Evolutionary conservation across 2,888 invertebrate species (phyloP), one percentile per base, ranked within the genome.

Genomic region (Azorinus chamasolen): DNA sequence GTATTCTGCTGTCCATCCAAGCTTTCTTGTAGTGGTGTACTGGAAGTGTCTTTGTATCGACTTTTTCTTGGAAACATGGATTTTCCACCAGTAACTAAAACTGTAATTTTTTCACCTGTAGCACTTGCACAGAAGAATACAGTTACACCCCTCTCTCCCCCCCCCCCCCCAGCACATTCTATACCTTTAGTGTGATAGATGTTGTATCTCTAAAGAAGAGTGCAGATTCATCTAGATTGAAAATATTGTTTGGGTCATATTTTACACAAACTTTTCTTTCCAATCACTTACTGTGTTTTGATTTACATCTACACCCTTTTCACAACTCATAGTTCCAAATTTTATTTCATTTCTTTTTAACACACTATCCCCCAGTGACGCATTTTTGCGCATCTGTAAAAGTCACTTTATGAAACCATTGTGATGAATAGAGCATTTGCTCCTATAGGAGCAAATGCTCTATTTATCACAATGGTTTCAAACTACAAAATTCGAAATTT

Each of bases 201-300:
- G 65, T 57, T 16, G 63, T 24, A 27, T 70, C 65, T 24, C 58
- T 41, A 51, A 46, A 79, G 58, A 82, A 82, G 4, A 82, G 41
- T 16, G 71, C 81, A 20, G 69, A 78, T 64, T 83, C 83, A 48
- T 79, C 79, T 64, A 75, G 70, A 45, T 78, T 79, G 27, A 74
- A 83, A 0, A 81, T 75, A 55, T 83, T 69, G 14, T 53, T 22
- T 1, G 68, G 78, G 0, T 2, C 10, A 59, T 69, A 73, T 8
- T 48, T 64, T 18, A 63, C 57, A 55, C 55, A 46, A 5, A 65
- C 2, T 6, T n/a, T 6, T n/a, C 58, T 55, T 27, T 66, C 27
- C 18, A 41, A 55, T 14, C 14, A n/a, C n/a, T n/a, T n/a, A n/a
- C n/a, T n/a, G n/a, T n/a, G n/a, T n/a, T n/a, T n/a, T n/a, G n/a